Evolutionary conservation across 2,888 invertebrate genomes (phyloP).

Genomic region (Melipona beecheii): DNA sequence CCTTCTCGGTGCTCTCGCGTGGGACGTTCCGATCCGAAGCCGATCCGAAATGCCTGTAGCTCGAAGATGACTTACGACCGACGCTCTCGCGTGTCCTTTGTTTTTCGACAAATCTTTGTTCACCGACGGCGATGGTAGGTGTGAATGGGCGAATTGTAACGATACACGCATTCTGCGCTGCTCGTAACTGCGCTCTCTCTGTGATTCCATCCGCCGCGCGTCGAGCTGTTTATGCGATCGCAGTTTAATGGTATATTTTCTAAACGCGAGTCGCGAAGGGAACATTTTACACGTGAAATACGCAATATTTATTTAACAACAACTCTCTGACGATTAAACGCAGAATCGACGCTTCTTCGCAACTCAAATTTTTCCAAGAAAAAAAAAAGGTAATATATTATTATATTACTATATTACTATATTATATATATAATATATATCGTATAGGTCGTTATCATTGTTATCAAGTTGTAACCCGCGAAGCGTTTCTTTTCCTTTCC

Average conservation of each 20-base stretch:
- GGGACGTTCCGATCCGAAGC: constrained; percentile 37
- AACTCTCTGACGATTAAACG: too few species aligned
- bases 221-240: background rate
- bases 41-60: constrained; percentile 24
- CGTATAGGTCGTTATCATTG: too few species aligned
- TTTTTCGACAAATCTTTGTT: constrained; percentile 3
- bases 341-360: too few species aligned
- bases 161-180: background rate
- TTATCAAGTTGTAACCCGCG: too few species aligned
- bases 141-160: constrained; percentile 33
- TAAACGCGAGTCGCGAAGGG: too few species aligned
- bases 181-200: background rate
- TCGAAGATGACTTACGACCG: constrained; percentile 22
- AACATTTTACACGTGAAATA: too few species aligned
- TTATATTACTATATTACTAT: too few species aligned
- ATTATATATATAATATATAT: too few species aligned
- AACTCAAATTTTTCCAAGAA: too few species aligned
- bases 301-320: too few species aligned
- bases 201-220: background rate
- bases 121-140: constrained; percentile 11
- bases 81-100: constrained; percentile 19
- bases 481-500: too few species aligned
- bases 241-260: background rate
- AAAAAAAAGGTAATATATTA: too few species aligned
- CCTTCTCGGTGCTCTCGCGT: constrained; percentile 20